phyloP scores from a whole-genome alignment of 2,888 invertebrate species.

The Phyllotreta striolata region DNA sequence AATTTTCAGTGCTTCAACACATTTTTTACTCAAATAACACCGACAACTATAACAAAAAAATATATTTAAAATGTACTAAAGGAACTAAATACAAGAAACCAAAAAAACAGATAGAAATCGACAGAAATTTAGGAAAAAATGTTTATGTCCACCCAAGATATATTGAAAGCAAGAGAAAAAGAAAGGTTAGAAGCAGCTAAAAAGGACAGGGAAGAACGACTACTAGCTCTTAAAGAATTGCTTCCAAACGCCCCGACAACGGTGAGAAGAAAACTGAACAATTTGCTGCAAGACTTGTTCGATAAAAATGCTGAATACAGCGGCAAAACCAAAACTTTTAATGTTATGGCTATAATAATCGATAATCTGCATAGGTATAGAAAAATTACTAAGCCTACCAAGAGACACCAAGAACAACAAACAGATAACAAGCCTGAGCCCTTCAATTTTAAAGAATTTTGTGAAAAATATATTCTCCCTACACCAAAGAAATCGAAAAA shows the following conservation, averaged over 20 bases:
- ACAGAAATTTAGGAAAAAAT: background rate
- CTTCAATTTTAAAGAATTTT: slow-evolving; percentile 8
- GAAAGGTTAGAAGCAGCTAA: slow-evolving; percentile 6
- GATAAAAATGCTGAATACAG: slow-evolving; percentile 12
- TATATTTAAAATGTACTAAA: too few relatives aligned
- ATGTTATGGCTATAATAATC: slow-evolving; percentile 6
- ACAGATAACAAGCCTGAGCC: background rate
- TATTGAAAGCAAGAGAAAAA: slow-evolving; percentile 5
- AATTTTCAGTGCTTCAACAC: too few relatives aligned
- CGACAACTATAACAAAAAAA: too few relatives aligned
- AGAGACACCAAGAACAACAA: slow-evolving; percentile 9
- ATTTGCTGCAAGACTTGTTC: slow-evolving; percentile 2
- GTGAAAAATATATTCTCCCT: slow-evolving; percentile 7
- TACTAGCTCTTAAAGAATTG: slow-evolving; percentile 7
- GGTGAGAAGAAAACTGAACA: slow-evolving; percentile 7
- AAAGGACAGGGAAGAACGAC: slow-evolving; percentile 3
- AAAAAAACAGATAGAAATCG: too few relatives aligned
- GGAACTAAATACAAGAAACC: too few relatives aligned
- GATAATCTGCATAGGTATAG: slow-evolving; percentile 11
- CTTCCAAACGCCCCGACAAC: slow-evolving; percentile 7
- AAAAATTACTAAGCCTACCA: background rate
- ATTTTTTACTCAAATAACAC: too few relatives aligned
- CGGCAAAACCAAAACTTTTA: slow-evolving; percentile 3
- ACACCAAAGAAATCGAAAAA: slow-evolving; percentile 6
- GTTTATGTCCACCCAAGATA: slow-evolving; percentile 14